Conservation (phyloP, 2,888 invertebrate species). For the Andrena minutula region DNA sequence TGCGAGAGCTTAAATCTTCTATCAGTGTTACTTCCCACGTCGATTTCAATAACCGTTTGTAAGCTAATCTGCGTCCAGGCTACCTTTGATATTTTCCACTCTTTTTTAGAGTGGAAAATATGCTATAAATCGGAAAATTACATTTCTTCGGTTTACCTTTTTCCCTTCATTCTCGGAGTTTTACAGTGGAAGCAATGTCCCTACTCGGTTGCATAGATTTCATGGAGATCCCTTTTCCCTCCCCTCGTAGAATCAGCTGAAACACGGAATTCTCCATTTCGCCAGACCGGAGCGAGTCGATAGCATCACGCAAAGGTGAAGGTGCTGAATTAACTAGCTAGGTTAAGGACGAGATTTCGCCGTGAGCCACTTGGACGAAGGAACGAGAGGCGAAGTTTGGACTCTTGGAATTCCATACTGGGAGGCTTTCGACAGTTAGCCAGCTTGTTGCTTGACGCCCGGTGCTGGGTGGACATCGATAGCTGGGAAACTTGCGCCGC, state of each 20-base stretch:
- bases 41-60: neutral
- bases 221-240: slow-evolving; percentile 26
- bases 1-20: slow-evolving; percentile 8
- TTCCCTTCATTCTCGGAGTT: neutral
- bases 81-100: too few species aligned
- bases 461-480: too few species aligned
- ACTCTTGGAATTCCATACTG: neutral
- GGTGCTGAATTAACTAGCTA: slow-evolving; percentile 62
- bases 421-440: too few species aligned
- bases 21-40: neutral
- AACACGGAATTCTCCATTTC: slow-evolving; percentile 40
- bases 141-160: too few species aligned
- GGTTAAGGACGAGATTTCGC: slow-evolving; percentile 63
- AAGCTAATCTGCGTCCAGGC: neutral
- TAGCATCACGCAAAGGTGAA: slow-evolving; percentile 64
- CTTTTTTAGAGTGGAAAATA: too few species aligned
- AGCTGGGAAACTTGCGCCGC: too few species aligned
- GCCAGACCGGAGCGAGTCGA: slow-evolving; percentile 45
- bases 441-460: too few species aligned
- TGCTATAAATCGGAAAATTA: too few species aligned
- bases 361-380: slow-evolving; percentile 26
- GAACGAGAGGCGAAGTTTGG: neutral
- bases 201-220: neutral
- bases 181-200: neutral
- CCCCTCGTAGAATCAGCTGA: slow-evolving; percentile 11